A percentile compares a stretch with the other conserved stretches of the same genome.
Evolutionary conservation across 2,797 vertebrate genomes (phyloP).

Genomic region (Periparus ater): DNA sequence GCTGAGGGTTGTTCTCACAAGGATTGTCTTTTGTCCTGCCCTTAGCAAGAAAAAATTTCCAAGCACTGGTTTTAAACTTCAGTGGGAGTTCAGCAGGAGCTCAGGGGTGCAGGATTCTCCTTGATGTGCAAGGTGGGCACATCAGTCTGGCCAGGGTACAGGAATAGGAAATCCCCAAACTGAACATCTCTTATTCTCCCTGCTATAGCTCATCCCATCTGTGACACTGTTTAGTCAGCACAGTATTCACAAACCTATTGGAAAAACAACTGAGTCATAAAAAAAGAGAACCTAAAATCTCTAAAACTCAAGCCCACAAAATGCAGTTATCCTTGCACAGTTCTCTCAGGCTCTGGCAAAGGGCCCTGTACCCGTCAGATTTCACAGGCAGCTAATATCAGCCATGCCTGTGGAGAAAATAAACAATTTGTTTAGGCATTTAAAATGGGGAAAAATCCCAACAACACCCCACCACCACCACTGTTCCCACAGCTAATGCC

Average conservation of each 20-base stretch:
- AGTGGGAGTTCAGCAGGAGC: neutral
- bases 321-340: neutral
- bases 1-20: neutral
- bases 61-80: neutral
- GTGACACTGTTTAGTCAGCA: neutral
- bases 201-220: neutral
- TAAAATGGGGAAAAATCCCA: neutral
- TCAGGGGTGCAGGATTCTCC: neutral
- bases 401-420: neutral
- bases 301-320: neutral
- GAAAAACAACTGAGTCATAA: neutral
- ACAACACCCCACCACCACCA: neutral
- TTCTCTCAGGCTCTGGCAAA: neutral
- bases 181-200: neutral
- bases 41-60: neutral
- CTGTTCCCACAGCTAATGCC: slow-evolving; percentile 64
- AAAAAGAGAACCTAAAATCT: neutral
- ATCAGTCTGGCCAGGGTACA: neutral
- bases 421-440: slow-evolving; percentile 67
- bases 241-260: neutral
- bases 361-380: neutral
- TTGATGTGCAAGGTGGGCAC: neutral
- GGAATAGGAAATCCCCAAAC: neutral
- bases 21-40: neutral
- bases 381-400: neutral